Conservation (phyloP, 1,140 invertebrate species). For the Tetragnatha versicolor region DNA sequence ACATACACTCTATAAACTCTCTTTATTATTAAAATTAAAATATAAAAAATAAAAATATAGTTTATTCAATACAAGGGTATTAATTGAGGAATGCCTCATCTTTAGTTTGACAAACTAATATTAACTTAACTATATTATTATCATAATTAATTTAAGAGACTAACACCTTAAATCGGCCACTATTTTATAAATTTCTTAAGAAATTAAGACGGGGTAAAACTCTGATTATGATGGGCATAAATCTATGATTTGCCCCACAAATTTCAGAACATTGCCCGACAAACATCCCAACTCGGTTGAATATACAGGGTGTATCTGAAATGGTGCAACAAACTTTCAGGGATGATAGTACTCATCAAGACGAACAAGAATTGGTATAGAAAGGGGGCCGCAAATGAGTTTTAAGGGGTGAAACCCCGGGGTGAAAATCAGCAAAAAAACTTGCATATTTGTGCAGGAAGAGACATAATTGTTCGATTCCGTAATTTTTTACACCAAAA, state of each 20-base stretch:
- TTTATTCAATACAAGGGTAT: constrained; percentile 58
- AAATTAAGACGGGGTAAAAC: constrained; percentile 55
- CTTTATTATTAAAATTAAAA: constrained; percentile 49
- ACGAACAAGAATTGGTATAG: too few species aligned
- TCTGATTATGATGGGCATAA: constrained; percentile 77
- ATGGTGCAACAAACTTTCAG: too few species aligned
- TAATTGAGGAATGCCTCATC: constrained; percentile 61
- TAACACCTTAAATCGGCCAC: constrained; percentile 13
- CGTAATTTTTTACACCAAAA: too few species aligned
- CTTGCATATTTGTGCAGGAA: too few species aligned
- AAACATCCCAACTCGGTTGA: constrained; percentile 70
- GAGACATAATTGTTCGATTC: too few species aligned
- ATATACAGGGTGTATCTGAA: too few species aligned
- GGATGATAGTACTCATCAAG: too few species aligned
- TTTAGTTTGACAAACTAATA: constrained; percentile 61
- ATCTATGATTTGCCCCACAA: constrained; percentile 78
- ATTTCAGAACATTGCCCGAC: constrained; percentile 81
- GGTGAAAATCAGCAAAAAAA: too few species aligned
- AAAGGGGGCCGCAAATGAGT: too few species aligned
- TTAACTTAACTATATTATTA: constrained; percentile 65
- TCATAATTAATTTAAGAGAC: constrained; percentile 43
- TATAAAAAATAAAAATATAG: constrained; percentile 51
- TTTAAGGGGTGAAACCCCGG: too few species aligned
- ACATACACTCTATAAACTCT: constrained; percentile 12
- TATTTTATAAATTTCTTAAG: constrained; percentile 49